Evolutionary conservation across 2,797 vertebrate species (phyloP).

Genomic region (Sardinella longiceps): DNA sequence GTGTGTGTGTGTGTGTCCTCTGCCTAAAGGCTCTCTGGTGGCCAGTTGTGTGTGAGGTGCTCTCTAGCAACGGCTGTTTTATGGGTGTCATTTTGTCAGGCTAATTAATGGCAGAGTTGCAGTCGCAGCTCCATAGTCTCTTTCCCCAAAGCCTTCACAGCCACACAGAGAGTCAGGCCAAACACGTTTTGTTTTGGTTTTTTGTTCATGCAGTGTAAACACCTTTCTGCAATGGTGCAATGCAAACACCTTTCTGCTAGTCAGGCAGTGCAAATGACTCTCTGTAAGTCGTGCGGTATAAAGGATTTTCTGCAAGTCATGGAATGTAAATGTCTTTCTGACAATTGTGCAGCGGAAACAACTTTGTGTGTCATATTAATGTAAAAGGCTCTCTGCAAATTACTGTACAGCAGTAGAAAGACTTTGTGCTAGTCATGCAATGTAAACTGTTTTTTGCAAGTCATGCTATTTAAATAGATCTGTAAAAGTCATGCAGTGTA

Average conservation of each 20-base stretch:
- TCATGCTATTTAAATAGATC: background rate
- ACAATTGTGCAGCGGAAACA: too few species aligned
- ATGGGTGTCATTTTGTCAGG: conserved; percentile 73
- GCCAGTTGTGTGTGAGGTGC: conserved; percentile 77
- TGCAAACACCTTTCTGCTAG: background rate
- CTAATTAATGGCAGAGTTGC: conserved; percentile 75
- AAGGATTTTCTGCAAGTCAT: background rate
- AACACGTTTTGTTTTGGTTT: background rate
- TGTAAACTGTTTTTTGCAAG: background rate
- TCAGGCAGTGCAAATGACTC: too few species aligned
- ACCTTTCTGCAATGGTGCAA: background rate
- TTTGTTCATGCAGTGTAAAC: background rate
- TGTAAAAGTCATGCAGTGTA: too few species aligned
- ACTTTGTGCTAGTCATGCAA: background rate
- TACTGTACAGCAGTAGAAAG: too few species aligned
- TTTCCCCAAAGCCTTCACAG: background rate
- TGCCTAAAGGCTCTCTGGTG: conserved; percentile 81
- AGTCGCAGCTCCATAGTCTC: conserved; percentile 54
- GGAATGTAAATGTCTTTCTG: background rate
- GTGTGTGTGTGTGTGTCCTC: conserved; percentile 81
- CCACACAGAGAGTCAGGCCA: background rate
- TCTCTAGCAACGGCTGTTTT: conserved; percentile 74
- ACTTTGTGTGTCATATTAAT: too few species aligned
- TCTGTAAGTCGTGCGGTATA: too few species aligned
- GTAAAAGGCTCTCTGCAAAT: too few species aligned